phyloP scores from a whole-genome alignment of 2,113 vertebrate species.

The Lipophrys pholis region DNA sequence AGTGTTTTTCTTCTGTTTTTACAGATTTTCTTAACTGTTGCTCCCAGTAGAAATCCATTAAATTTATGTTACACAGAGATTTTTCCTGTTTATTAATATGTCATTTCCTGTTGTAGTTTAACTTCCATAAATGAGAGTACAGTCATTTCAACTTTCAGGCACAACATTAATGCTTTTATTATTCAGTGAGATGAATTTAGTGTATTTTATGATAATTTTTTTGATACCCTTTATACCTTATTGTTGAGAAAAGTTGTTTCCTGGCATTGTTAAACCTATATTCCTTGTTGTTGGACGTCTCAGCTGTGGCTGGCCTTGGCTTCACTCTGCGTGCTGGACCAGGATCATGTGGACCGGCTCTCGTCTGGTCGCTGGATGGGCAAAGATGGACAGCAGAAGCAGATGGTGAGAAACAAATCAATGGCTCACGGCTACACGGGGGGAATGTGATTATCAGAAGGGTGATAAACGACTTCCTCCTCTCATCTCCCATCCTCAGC shows the following conservation, averaged over 20 bases:
- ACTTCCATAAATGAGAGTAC: no score
- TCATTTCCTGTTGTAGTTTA: no score
- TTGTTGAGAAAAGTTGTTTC: no score
- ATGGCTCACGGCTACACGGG: background rate
- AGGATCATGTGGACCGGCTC: conserved; percentile 96
- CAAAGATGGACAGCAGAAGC: conserved; percentile 98
- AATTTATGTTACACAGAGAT: background rate
- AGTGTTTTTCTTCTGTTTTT: no score
- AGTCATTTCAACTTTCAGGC: no score
- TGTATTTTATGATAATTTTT: no score
- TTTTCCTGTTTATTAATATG: background rate
- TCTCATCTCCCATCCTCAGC: conserved; percentile 77
- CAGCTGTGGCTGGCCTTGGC: conserved; percentile 97
- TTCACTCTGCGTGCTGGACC: conserved; percentile 96
- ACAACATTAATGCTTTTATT: no score
- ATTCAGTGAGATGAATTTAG: no score
- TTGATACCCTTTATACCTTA: no score
- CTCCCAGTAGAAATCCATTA: background rate
- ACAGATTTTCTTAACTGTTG: no score
- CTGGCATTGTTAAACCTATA: no score
- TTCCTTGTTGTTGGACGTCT: background rate
- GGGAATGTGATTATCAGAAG: background rate
- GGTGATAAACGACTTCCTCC: background rate
- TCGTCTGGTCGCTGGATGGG: conserved; percentile 99
- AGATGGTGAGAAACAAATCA: conserved; percentile 87